phyloP scores from a whole-genome alignment of 2,888 invertebrate species.

The Hirtodrosophila alboralis region DNA sequence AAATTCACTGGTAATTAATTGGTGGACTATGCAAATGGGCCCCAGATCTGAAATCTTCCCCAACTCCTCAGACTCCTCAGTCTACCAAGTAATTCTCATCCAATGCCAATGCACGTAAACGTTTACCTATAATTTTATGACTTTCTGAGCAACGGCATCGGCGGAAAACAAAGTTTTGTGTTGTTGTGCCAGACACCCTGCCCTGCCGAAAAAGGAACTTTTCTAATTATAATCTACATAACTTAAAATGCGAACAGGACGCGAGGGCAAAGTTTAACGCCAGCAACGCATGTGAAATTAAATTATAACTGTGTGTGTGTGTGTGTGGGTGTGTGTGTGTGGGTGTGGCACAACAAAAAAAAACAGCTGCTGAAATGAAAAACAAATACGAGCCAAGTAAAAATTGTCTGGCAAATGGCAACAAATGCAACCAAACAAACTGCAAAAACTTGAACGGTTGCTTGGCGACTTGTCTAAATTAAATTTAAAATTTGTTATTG shows the following conservation, averaged over 20 bases:
- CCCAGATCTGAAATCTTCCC: slow-evolving; percentile 5
- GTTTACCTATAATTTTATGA: slow-evolving; percentile 80
- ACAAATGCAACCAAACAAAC: slow-evolving; percentile 51
- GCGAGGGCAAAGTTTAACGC: slow-evolving; percentile 69
- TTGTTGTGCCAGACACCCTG: slow-evolving; percentile 2
- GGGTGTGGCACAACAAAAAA: slow-evolving; percentile 33
- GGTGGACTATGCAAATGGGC: slow-evolving; percentile 54
- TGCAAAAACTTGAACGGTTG: slow-evolving; percentile 49
- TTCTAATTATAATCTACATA: slow-evolving; percentile 80
- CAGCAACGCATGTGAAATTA: slow-evolving; percentile 73
- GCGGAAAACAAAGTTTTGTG: slow-evolving; percentile 36
- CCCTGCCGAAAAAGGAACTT: slow-evolving; percentile 50
- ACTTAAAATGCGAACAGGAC: slow-evolving; percentile 74
- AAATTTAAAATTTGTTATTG: slow-evolving; percentile 68
- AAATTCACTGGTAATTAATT: slow-evolving; percentile 72
- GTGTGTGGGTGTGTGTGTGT: slow-evolving; percentile 9
- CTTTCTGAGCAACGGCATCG: slow-evolving; percentile 53
- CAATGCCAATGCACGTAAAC: slow-evolving; percentile 75
- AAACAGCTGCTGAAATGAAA: slow-evolving; percentile 71
- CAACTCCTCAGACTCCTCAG: background rate
- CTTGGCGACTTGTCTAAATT: slow-evolving; percentile 48
- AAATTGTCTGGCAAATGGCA: slow-evolving; percentile 35
- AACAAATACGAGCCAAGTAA: slow-evolving; percentile 47
- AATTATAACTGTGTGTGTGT: slow-evolving; percentile 54
- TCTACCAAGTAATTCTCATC: too few relatives aligned